Base-by-base conservation (phyloP, 92 coral and sea anemone species). In the Epizoanthus stellaris region DNA sequence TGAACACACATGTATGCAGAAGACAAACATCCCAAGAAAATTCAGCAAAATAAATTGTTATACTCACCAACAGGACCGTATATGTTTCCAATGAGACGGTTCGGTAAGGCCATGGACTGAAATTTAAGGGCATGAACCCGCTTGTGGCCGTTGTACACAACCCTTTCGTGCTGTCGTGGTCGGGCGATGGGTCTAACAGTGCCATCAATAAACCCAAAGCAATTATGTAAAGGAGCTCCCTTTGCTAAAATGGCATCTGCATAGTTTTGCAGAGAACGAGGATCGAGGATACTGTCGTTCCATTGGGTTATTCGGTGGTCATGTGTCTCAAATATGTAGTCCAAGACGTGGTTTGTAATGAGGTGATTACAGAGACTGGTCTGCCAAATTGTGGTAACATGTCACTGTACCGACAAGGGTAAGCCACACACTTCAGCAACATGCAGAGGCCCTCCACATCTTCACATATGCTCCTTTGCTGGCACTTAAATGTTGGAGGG, bases 321-420 rank as follows among this genome's bases (percentile, higher is more conserved):
- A 62, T 52, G 30, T 53, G 80, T 74, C 45, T 74, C 80, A 75
- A 21, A 56, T 53, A 75, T 75, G 47, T 53, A 75, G 47, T 75
- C 80, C 65, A 75, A 13, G 45, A 75, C 80, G 65, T 43, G 56
- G 47, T 75, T 75, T 75, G 80, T 75, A 45, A 74, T 74, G 64
- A 74, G 54, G 80, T 63, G 36, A 74, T 53, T 54, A 53, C 80
- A 53, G 80, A 63, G 64, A 74, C 80, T 74, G 80, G 80, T 11
- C 80, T 74, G 43, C 80, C 43, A 62, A 74, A 75, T 75, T 42
- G 66, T 54, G 80, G 65, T 30, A 74, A 14, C 80, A 75, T 75
- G 65, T 63, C 57, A 62, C 42, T 53, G 80, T 54, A 74, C 57
- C 65, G 23, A 63, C 80, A 74, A 7, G 66, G 80, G 80, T 74